Percentiles rank a stretch among this genome's conserved stretches.
Evolutionary conservation across 2,113 vertebrate species (phyloP).

Genomic region (Ginglymostoma cirratum): DNA sequence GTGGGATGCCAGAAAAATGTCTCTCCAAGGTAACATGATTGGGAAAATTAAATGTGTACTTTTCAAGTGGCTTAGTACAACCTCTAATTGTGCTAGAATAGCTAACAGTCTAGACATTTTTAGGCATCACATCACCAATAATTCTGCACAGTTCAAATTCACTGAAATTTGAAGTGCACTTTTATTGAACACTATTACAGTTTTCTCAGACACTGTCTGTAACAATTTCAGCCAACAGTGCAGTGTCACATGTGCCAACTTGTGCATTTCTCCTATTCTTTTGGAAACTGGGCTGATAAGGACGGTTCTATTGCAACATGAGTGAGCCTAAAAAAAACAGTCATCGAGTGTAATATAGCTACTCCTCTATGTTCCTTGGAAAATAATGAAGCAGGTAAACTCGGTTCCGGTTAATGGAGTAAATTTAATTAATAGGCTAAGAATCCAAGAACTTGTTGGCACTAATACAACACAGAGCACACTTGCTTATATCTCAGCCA

Average conservation of each 20-base stretch:
- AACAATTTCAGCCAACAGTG: neutral
- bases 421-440: neutral
- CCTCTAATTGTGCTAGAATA: no score
- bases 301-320: neutral
- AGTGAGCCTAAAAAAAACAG: neutral
- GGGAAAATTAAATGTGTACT: neutral
- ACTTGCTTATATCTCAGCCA: neutral
- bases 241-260: neutral
- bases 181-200: neutral
- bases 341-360: neutral
- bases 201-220: neutral
- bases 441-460: neutral
- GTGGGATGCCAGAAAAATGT: no score
- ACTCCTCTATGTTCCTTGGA: neutral
- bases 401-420: neutral
- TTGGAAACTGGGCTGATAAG: neutral
- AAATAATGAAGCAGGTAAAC: neutral
- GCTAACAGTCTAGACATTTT: neutral
- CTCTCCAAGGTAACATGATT: neutral
- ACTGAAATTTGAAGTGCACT: neutral
- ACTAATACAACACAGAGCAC: neutral
- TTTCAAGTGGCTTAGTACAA: no score
- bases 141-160: neutral
- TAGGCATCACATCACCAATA: neutral
- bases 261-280: neutral